Evolutionary conservation across 2,888 invertebrate species (phyloP).

Genomic region (Drosophila algonquin): DNA sequence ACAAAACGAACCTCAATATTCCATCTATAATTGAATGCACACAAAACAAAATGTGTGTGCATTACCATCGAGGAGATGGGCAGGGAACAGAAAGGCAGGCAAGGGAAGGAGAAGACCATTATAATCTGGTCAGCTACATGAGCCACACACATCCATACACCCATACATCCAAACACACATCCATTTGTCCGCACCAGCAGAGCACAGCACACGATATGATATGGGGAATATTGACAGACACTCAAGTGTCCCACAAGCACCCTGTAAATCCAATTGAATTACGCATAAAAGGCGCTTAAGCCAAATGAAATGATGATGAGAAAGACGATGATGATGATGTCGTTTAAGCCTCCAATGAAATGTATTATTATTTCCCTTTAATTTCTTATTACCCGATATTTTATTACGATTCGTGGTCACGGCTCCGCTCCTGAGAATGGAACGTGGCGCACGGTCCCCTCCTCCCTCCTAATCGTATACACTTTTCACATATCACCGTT

Average conservation of each 20-base stretch:
- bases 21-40: constrained; percentile 74
- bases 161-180: constrained; percentile 3
- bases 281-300: constrained; percentile 76
- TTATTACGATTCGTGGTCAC: constrained; percentile 49
- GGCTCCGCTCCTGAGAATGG: constrained; percentile 3
- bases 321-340: constrained; percentile 11
- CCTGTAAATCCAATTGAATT: constrained; percentile 78
- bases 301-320: constrained; percentile 63
- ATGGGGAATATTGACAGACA: constrained; percentile 70
- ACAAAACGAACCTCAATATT: constrained; percentile 75
- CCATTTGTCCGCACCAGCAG: constrained; percentile 1
- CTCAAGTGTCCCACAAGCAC: constrained; percentile 77
- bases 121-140: constrained; percentile 71
- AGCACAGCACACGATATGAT: background rate
- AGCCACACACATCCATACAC: constrained; percentile 7
- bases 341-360: constrained; percentile 40
- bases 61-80: constrained; percentile 28
- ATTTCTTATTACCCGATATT: constrained; percentile 71
- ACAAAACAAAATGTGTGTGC: constrained; percentile 50
- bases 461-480: constrained; percentile 56
- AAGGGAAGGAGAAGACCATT: constrained; percentile 65
- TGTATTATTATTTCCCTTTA: constrained; percentile 70
- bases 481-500: constrained; percentile 64
- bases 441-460: constrained; percentile 1
- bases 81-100: constrained; percentile 39